phyloP scores from a whole-genome alignment of 2,797 vertebrate genomes.

The Chelon auratus region DNA sequence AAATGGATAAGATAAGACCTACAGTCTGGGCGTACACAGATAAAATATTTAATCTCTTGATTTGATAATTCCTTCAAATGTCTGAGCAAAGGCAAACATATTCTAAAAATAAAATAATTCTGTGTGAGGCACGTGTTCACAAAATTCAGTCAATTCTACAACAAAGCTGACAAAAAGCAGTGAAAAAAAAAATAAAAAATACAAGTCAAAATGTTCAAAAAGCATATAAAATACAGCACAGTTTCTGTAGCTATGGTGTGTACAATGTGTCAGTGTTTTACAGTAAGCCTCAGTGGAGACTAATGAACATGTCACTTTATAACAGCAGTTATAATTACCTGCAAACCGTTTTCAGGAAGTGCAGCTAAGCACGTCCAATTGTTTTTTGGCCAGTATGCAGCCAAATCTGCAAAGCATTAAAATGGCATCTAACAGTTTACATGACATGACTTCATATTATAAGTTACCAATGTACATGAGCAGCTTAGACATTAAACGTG shows the following conservation, averaged over 20 bases:
- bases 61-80: neutral
- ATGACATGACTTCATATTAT: neutral
- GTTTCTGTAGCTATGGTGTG: neutral
- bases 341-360: slow-evolving; percentile 2
- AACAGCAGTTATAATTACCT: neutral
- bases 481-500: neutral
- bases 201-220: slow-evolving; percentile 1
- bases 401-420: neutral
- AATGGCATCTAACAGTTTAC: neutral
- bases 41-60: neutral
- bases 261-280: slow-evolving; percentile 11
- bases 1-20: neutral
- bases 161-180: slow-evolving; percentile 3
- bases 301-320: neutral
- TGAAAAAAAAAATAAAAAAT: neutral
- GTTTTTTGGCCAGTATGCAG: neutral
- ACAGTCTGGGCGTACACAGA: neutral
- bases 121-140: neutral
- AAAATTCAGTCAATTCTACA: neutral
- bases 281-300: neutral
- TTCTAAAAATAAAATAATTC: neutral
- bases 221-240: neutral
- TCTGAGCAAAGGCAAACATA: neutral
- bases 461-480: neutral
- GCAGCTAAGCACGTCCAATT: neutral